Evolutionary conservation across 2,797 vertebrate species (phyloP).

Genomic region (Mormyrops boulengeri): DNA sequence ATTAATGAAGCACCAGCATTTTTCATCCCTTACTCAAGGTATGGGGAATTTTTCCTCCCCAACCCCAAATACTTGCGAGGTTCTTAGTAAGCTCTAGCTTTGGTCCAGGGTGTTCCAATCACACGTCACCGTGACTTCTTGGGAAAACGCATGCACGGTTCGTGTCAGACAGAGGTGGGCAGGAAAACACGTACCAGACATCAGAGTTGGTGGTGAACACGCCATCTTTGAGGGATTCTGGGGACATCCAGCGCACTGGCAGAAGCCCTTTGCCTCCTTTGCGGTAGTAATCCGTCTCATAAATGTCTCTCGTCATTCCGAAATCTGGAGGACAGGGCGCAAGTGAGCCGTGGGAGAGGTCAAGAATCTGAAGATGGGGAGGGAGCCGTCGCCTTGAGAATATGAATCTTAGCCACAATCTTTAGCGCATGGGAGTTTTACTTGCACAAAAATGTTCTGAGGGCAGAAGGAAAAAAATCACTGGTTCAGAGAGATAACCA

Average conservation of each 20-base stretch:
- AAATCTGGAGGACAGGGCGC: constrained; percentile 69
- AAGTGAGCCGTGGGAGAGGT: neutral
- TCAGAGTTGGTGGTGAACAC: constrained; percentile 98
- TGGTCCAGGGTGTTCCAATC: neutral
- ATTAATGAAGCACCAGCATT: neutral
- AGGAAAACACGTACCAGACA: constrained; percentile 78
- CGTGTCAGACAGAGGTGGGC: constrained; percentile 13
- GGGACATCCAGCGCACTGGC: constrained; percentile 99
- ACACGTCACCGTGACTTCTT: neutral
- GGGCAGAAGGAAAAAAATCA: neutral
- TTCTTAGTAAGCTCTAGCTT: neutral
- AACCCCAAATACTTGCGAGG: neutral
- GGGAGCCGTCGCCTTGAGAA: neutral
- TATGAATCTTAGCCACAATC: neutral
- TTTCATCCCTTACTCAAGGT: neutral
- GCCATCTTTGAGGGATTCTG: constrained; percentile 93
- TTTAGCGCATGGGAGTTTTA: neutral
- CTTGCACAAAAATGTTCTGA: neutral
- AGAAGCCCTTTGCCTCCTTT: constrained; percentile 97
- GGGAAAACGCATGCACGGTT: neutral
- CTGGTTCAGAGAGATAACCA: neutral
- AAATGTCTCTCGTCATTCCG: constrained; percentile 98
- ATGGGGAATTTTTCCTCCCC: neutral
- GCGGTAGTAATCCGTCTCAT: constrained; percentile 97
- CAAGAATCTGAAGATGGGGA: neutral